Conservation (phyloP, 2,113 vertebrate species). For the Ptilorrhoa leucosticta region DNA sequence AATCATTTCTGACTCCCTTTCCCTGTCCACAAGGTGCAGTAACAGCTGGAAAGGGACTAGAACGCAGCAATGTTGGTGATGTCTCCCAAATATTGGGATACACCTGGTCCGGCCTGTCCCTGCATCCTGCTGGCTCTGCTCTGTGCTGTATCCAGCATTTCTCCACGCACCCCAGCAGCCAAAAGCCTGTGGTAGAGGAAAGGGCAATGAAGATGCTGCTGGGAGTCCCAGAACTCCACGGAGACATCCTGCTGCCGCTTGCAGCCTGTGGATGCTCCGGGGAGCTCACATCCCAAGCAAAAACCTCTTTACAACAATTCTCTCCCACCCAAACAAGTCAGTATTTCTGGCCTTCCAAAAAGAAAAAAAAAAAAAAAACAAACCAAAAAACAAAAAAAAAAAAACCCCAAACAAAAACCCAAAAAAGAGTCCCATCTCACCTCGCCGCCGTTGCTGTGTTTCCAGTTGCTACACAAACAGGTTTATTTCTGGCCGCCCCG, state of each 20-base stretch:
- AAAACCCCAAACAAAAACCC: neutral
- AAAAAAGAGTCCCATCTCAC: neutral
- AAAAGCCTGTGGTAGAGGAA: accelerated
- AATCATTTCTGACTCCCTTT: neutral
- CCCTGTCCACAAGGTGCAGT: neutral
- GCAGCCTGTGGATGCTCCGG: accelerated
- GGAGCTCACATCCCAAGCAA: neutral
- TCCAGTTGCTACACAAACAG: conserved; percentile 73
- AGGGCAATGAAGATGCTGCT: neutral
- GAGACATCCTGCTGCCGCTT: neutral
- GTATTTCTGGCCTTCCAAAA: neutral
- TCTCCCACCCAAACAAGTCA: neutral
- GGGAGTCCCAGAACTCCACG: neutral
- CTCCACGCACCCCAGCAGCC: accelerated
- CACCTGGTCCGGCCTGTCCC: neutral
- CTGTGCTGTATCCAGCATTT: neutral
- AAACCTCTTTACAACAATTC: neutral
- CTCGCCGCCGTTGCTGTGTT: conserved; percentile 58
- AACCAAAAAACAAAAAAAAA: neutral
- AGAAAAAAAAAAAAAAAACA: neutral
- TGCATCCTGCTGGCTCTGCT: neutral
- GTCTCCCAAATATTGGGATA: accelerated
- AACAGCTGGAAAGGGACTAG: neutral
- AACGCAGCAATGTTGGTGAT: accelerated
- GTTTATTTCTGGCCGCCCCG: conserved; percentile 64